Evolutionary conservation across 37 sponge, comb jelly and placozoan genomes (phyloP), one percentile per base, ranked within the genome.

Genomic region (Spongilla lacustris): DNA sequence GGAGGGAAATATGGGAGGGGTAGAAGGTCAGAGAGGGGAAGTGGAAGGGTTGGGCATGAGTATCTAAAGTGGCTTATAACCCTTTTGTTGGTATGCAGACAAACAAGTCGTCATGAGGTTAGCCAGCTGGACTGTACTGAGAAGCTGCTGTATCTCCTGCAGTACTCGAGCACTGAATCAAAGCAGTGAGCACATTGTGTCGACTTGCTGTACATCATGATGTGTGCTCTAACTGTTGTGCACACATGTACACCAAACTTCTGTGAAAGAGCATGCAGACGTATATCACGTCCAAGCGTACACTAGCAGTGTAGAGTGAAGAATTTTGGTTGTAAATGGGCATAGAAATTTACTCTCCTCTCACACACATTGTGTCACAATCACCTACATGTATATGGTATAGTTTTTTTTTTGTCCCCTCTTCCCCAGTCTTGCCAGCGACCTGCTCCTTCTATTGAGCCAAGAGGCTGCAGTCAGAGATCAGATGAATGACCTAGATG

Each of bases 371-470:
- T n/a, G n/a, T 36, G 8, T 33, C 3, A 36, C 4, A 21, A 75
- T 29, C 4, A 24, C 24, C 8, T 31, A 36, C n/a, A 24, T 29
- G 34, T 24, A 24, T 31, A 75, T n/a, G n/a, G n/a, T n/a, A n/a
- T n/a, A n/a, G n/a, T n/a, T n/a, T n/a, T n/a, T n/a, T n/a, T n/a
- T n/a, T 75, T n/a, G 6, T 75, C 72, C 36, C 17, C 2, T 29
- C 31, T 82, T 41, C 35, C 75, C 28, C 73, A 86, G 81, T 14
- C 49, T 91, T 26, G 88, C 90, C 10, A 46, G 83, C 36, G 95
- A 95, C 32, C 84, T 95, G 19, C 77, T 95, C 46, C 75, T 87
- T 12, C 80, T 91, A 68, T 82, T 95, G 67, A 81, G 83, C 50
- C 87, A 86, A 36, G 73, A 86, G 12, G 66, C 78, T 14, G 48